Base-by-base conservation (phyloP, 2,113 vertebrate species). In the Himantopus leucocephalus region DNA sequence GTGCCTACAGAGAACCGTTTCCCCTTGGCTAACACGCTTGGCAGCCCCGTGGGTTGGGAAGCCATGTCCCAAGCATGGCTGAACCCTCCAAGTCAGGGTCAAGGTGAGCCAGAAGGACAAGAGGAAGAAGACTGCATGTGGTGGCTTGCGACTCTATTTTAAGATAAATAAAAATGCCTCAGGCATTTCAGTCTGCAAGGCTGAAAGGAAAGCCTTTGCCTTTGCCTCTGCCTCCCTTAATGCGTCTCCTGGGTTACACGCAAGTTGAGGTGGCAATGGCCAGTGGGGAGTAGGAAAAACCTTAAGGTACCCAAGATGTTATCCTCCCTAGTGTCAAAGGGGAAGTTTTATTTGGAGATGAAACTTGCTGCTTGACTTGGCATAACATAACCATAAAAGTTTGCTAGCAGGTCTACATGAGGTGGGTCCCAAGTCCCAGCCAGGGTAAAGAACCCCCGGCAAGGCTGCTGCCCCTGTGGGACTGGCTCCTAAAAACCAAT, bases 401-500 rank as follows among this genome's bases (percentile, higher is more conserved):
- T 10, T 81, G 41, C 32, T 50, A 77, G 55, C n/a, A 58, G 24
- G 17, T 76, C 50, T 80, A 8, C 1, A 1, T 5, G 20, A 75
- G 18, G 29, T 37, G 26, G 8, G 21, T 55, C 41, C 47, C 43
- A 43, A 63, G 37, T 24, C 6, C 21, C 47, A 67, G 50, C 3
- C 41, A 58, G 16, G 9, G 20, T 55, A 22, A 73, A 50, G 20
- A 74, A 3, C 4, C 26, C 0, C 3, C 0, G 1, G 23, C 1
- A 2, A 88, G 30, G 21, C 43, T 82, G 47, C 43, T 85, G 47
- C 6, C 14, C 7, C 29, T 37, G 35, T 6, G 8, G 27, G 9
- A 56, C 6, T 39, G 10, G 14, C 17, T 88, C n/a, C 50, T 91
- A 47, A 39, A 84, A 90, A n/a, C 1, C 20, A 77, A 6, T n/a